Evolutionary conservation across 2,113 vertebrate genomes (phyloP), one percentile per base, ranked within the genome.

Genomic region (Malurus cyaneus): DNA sequence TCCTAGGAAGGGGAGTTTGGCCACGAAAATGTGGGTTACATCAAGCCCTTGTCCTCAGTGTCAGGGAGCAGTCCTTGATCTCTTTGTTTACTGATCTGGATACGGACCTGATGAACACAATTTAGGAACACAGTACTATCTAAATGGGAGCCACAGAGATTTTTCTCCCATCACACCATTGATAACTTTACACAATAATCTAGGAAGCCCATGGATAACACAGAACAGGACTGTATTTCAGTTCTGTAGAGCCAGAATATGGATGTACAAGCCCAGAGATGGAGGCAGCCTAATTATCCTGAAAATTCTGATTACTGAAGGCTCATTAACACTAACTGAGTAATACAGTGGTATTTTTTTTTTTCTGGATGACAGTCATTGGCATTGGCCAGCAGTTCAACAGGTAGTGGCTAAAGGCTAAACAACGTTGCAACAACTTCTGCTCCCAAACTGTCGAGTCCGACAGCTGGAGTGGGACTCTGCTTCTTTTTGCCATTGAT

Each of bases 281-380:
- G 11, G 12, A 50, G 11, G 19, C 59, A 62, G 18, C 31, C 41
- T 89, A 87, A 89, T 89, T 67, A 57, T 52, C 61, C 69, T 76
- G 80, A 86, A 91, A 86, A 78, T 76, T 47, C 52, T 72, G 31
- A 52, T 91, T 93, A 71, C 46, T 93, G 46, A 81, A 93, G 84
- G 57, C 28, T 89, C 11, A 4, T 81, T 94, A 88, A 74, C 49
- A 49, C 18, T 65, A 62, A 50, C 28, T 46, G 41, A 94, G 57
- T 56, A 80, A 84, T 86, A 66, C 21, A 34, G 3, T 39, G 28
- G 8, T 47, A 36, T 67, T 16, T 39, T 53, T 92, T 49, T 92
- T 86, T 90, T 92, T 14, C 39, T 71, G 60, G 18, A 56, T 86
- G 56, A 80, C 47, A 83, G 29, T 69, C 54, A 16, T 12, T 91